These are phyloP conservation scores for Colletes collaris DNA, from an alignment of 2,888 invertebrate genomes.

Conservation along the genomic window DNA sequence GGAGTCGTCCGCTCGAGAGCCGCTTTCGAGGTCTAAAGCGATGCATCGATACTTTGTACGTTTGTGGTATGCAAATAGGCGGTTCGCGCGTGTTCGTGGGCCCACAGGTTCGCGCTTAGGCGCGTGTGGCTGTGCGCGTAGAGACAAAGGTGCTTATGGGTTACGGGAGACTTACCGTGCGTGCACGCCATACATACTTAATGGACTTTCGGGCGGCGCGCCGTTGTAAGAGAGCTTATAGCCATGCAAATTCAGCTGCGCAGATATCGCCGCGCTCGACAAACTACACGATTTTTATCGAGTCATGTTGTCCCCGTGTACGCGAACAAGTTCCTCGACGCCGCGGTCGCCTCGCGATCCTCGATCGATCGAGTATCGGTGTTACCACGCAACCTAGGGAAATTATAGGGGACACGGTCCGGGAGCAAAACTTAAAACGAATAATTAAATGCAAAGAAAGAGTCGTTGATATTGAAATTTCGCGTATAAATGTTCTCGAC, in stretches of 20 bases:
- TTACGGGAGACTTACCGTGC: slow-evolving; percentile 54
- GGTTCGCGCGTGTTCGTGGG: slow-evolving; percentile 18
- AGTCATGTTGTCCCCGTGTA: slow-evolving; percentile 4
- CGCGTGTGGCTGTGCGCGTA: slow-evolving; percentile 43
- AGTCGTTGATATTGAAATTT: too few species aligned
- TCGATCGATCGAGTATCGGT: too few species aligned
- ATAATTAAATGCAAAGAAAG: too few species aligned
- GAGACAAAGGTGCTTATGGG: slow-evolving; percentile 63
- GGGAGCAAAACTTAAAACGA: too few species aligned
- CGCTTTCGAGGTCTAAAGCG: neutral
- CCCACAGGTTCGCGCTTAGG: neutral
- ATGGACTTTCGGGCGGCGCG: slow-evolving; percentile 55
- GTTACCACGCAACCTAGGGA: too few species aligned
- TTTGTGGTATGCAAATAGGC: slow-evolving; percentile 47
- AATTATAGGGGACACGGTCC: too few species aligned
- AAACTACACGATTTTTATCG: slow-evolving; percentile 45
- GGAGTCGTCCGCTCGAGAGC: neutral
- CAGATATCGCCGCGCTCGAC: slow-evolving; percentile 32
- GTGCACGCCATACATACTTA: slow-evolving; percentile 62
- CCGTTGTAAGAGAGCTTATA: slow-evolving; percentile 29
- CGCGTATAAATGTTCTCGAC: too few species aligned
- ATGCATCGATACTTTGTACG: slow-evolving; percentile 30
- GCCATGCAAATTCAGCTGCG: slow-evolving; percentile 55
- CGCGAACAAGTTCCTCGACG: slow-evolving; percentile 3
- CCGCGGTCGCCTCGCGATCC: neutral